phyloP scores from a whole-genome alignment of 2,797 vertebrate species.

The Periparus ater region DNA sequence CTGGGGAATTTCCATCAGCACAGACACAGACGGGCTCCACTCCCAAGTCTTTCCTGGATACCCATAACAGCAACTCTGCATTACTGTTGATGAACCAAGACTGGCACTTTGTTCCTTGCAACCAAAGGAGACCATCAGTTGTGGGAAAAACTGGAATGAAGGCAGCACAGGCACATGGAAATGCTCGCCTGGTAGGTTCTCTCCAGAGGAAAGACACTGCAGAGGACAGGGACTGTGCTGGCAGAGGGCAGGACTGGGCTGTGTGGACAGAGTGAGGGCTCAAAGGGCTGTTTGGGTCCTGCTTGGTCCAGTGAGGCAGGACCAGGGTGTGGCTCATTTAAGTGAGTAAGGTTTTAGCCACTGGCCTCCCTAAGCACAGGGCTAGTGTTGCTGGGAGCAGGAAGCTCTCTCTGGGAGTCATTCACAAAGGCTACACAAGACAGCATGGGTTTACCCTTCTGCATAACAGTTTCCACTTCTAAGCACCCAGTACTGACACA shows the following conservation, averaged over 20 bases:
- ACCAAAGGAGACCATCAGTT: not conserved
- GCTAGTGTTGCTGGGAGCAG: not conserved
- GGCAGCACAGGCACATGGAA: not conserved
- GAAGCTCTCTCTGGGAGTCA: not conserved
- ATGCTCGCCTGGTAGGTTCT: not conserved
- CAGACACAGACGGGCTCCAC: not conserved
- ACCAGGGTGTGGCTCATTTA: not conserved
- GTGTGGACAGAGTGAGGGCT: not conserved
- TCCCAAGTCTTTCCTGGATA: not conserved
- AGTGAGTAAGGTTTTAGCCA: not conserved
- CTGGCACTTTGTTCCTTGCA: not conserved
- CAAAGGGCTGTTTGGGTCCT: not conserved
- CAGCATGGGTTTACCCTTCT: not conserved
- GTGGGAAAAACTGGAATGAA: not conserved
- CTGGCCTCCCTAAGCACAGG: not conserved
- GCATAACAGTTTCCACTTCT: not conserved
- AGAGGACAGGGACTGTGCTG: not conserved
- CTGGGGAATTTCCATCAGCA: not conserved
- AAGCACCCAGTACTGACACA: no score
- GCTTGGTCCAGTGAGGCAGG: not conserved
- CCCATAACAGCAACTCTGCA: not conserved
- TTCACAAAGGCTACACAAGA: not conserved
- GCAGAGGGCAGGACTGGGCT: not conserved
- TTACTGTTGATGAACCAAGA: not conserved
- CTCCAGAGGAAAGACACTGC: not conserved